A percentile compares a stretch with the other conserved stretches of the same genome.
These are phyloP conservation scores for Mormyrus hasselquistii DNA, from an alignment of 2,797 vertebrate genomes.

Conservation along the genomic window DNA sequence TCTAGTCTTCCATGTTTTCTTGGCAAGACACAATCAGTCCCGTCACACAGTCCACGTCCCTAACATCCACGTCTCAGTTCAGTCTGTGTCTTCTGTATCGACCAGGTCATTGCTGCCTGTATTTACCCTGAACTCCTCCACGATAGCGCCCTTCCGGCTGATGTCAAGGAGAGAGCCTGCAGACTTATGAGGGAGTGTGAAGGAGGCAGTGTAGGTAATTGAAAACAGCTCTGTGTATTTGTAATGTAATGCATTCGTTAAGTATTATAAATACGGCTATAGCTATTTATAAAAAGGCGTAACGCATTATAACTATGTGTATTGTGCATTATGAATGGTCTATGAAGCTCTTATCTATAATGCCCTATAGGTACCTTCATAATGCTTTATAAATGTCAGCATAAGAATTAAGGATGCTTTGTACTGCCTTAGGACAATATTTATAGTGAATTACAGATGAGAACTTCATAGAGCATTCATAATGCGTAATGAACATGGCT, in stretches of 20 bases:
- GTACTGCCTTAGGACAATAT: neutral
- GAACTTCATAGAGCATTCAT: neutral
- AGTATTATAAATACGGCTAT: neutral
- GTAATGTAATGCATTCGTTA: neutral
- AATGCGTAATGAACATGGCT: neutral
- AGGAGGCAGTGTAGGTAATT: constrained; percentile 53
- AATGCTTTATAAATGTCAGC: neutral
- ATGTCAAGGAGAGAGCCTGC: constrained; percentile 46
- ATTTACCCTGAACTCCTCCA: constrained; percentile 48
- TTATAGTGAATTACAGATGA: neutral
- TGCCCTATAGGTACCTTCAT: too few relatives aligned
- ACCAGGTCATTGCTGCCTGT: constrained; percentile 49
- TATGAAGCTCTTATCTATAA: neutral
- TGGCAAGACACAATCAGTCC: neutral
- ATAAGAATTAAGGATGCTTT: neutral
- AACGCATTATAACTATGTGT: neutral
- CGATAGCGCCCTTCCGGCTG: constrained; percentile 21
- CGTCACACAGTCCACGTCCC: neutral
- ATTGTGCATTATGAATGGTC: neutral
- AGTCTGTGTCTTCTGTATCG: neutral
- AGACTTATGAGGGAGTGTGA: constrained; percentile 45
- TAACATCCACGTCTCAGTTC: neutral
- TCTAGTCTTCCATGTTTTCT: neutral
- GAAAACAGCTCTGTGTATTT: neutral
- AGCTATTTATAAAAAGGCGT: neutral